Evolutionary conservation across 2,113 vertebrate genomes (phyloP).

Genomic region (Rhinogobius similis): DNA sequence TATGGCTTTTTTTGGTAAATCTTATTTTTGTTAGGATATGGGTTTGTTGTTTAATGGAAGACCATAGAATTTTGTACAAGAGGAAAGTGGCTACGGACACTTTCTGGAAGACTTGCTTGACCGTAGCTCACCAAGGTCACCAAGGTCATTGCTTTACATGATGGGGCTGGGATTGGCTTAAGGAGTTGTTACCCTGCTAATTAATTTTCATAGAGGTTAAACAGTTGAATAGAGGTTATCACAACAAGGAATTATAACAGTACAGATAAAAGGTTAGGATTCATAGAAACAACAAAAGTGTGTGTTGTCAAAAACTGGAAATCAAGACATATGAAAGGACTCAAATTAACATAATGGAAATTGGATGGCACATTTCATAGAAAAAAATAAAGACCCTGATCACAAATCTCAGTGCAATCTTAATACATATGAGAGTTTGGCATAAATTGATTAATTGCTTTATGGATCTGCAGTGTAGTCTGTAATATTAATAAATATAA

Average conservation of each 20-base stretch:
- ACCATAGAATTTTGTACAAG: slow-evolving; percentile 48
- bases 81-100: slow-evolving; percentile 31
- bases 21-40: slow-evolving; percentile 5
- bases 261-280: slow-evolving; percentile 35
- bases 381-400: slow-evolving; percentile 26
- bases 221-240: slow-evolving; percentile 45
- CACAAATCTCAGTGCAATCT: neutral
- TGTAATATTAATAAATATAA: neutral
- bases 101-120: slow-evolving; percentile 72
- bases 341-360: neutral
- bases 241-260: slow-evolving; percentile 19
- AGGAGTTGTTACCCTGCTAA: slow-evolving; percentile 29
- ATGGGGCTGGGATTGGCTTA: slow-evolving; percentile 36
- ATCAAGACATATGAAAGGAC: neutral
- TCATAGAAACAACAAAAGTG: slow-evolving; percentile 26
- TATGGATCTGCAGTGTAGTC: neutral
- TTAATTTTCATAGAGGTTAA: slow-evolving; percentile 32
- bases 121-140: slow-evolving; percentile 37
- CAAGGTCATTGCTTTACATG: slow-evolving; percentile 40
- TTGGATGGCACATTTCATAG: neutral
- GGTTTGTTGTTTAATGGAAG: slow-evolving; percentile 60
- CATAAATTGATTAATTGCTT: neutral
- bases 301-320: slow-evolving; percentile 3
- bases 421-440: too few relatives aligned
- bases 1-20: slow-evolving; percentile 63